Conservation (phyloP, 2,888 invertebrate species). For the Microctonus brassicae region DNA sequence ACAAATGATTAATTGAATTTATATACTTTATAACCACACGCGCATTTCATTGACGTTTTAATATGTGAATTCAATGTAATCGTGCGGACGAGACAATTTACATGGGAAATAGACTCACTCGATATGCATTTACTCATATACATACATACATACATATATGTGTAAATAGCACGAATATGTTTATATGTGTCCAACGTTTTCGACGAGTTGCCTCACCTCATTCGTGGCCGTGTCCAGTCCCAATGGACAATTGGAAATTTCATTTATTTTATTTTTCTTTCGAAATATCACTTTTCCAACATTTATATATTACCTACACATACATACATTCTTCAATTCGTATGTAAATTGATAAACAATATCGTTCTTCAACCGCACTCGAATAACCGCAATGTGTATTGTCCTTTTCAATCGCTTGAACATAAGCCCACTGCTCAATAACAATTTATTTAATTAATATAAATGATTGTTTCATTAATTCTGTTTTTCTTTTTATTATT, state of each 20-base stretch:
- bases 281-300: background rate
- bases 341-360: background rate
- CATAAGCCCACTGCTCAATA: background rate
- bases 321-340: background rate
- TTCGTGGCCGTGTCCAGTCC: conserved; percentile 10
- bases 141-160: background rate
- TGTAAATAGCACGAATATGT: background rate
- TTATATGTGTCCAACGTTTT: background rate
- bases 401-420: background rate
- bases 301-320: background rate
- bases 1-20: conserved; percentile 2
- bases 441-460: background rate
- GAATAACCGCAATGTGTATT: conserved; percentile 12
- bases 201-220: conserved; percentile 27
- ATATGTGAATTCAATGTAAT: conserved; percentile 30
- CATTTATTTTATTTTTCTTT: background rate
- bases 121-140: background rate
- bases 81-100: conserved; percentile 31
- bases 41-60: conserved; percentile 24
- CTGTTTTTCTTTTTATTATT: background rate
- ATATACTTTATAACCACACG: conserved; percentile 10
- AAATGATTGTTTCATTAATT: background rate
- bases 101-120: conserved; percentile 32
- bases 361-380: conserved; percentile 20
- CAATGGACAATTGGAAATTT: conserved; percentile 24